Evolutionary conservation across 2,113 vertebrate genomes (phyloP).

Genomic region (Dromiciops gliroides): DNA sequence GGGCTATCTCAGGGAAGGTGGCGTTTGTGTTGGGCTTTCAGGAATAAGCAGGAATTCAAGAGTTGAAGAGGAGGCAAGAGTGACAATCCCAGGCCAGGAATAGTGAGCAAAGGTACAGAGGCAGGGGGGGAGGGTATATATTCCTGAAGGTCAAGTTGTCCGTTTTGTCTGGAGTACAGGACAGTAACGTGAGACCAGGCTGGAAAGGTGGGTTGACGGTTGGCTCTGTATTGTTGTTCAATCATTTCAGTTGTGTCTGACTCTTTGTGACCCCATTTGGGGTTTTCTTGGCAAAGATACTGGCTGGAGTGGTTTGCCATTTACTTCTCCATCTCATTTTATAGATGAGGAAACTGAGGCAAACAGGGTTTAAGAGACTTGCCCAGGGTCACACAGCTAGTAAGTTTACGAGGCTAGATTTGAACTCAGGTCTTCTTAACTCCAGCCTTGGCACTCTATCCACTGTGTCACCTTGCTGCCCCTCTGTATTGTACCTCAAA

Average conservation of each 20-base stretch:
- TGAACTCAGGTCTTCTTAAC: not conserved
- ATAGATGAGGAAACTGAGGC: not conserved
- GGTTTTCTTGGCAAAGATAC: not conserved
- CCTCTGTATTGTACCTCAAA: not conserved
- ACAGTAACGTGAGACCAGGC: not conserved
- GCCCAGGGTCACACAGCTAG: not conserved
- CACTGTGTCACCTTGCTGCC: not conserved
- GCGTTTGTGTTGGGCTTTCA: not conserved
- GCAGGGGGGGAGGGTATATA: not conserved
- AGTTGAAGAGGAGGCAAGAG: not conserved
- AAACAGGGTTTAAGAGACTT: not conserved
- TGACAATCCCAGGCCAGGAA: not conserved
- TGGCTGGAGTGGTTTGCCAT: not conserved
- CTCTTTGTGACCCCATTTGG: not conserved
- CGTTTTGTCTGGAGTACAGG: not conserved
- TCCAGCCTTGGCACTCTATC: not conserved
- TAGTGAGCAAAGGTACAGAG: not conserved
- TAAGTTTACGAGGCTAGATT: not conserved
- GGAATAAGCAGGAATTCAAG: not conserved
- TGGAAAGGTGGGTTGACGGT: not conserved
- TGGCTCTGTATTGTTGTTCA: not conserved
- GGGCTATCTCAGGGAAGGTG: not conserved
- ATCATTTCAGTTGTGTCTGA: not conserved
- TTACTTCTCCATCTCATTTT: not conserved
- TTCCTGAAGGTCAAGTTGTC: not conserved